phyloP scores from a whole-genome alignment of 2,797 vertebrate species.

The Otolemur crassicaudatus region DNA sequence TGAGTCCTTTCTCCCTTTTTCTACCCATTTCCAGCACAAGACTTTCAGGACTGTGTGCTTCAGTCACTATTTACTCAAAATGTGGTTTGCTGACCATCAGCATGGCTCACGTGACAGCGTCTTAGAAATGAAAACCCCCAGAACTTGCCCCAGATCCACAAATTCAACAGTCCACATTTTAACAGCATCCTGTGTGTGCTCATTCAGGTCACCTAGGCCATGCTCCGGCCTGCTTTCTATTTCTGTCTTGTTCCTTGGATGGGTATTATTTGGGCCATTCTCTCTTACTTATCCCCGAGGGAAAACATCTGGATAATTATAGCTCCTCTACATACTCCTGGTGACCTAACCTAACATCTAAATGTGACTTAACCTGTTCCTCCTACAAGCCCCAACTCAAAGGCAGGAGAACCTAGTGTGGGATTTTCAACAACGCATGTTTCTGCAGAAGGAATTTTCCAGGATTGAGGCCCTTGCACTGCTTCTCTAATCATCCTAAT shows the following conservation, averaged over 20 bases:
- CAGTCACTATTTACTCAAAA: neutral
- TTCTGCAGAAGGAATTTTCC: neutral
- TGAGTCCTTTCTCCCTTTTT: neutral
- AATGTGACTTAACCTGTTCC: neutral
- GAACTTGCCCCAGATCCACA: neutral
- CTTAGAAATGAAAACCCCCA: neutral
- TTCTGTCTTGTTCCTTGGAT: neutral
- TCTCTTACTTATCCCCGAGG: neutral
- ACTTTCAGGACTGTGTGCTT: neutral
- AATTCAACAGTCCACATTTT: neutral
- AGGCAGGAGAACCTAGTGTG: neutral
- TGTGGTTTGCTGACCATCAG: neutral
- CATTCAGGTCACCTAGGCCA: fast-evolving
- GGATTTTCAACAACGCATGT: neutral
- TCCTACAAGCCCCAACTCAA: neutral
- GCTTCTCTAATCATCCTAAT: neutral
- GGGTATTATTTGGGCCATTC: neutral
- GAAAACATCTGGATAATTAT: neutral
- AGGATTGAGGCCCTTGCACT: neutral
- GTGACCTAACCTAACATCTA: neutral
- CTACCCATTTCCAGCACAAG: neutral
- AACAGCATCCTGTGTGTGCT: neutral
- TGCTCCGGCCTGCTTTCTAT: neutral
- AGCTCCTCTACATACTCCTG: neutral
- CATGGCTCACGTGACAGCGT: neutral